Conservation (phyloP, 2,113 vertebrate species). For the Anthoscopus minutus region DNA sequence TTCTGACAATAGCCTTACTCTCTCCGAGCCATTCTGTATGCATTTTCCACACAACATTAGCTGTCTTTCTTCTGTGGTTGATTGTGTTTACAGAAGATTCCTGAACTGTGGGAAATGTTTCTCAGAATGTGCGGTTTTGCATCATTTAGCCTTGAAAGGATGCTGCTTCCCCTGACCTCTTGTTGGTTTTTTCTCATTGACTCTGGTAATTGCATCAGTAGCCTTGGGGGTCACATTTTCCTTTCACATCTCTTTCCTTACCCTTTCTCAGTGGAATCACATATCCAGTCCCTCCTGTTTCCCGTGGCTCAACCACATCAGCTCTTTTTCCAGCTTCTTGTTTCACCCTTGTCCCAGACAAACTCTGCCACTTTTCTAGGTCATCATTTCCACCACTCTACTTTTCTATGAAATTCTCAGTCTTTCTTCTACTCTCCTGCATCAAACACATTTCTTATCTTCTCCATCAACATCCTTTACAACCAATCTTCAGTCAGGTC, state of each 20-base stretch:
- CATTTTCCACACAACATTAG: background rate
- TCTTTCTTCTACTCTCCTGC: background rate
- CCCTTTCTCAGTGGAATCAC: background rate
- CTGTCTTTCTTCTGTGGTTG: background rate
- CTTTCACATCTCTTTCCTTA: background rate
- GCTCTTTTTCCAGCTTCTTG: background rate
- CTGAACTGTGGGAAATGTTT: slow-evolving; percentile 29
- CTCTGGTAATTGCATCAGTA: slow-evolving; percentile 2
- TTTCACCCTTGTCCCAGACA: background rate
- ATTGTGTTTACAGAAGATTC: background rate
- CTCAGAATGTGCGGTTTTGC: background rate
- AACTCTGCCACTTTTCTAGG: background rate
- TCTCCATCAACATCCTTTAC: background rate
- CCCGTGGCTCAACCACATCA: background rate
- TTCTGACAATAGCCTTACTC: background rate
- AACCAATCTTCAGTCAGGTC: background rate
- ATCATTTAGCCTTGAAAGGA: slow-evolving; percentile 34
- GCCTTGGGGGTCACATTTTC: slow-evolving; percentile 10
- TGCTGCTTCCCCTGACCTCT: slow-evolving; percentile 30
- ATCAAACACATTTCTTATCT: background rate
- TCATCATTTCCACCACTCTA: background rate
- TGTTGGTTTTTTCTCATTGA: background rate
- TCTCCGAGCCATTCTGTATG: background rate
- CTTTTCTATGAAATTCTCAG: background rate
- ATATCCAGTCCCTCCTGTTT: background rate